Base-by-base conservation (phyloP, 1,140 invertebrate species). In the Drosophila teissieri region DNA sequence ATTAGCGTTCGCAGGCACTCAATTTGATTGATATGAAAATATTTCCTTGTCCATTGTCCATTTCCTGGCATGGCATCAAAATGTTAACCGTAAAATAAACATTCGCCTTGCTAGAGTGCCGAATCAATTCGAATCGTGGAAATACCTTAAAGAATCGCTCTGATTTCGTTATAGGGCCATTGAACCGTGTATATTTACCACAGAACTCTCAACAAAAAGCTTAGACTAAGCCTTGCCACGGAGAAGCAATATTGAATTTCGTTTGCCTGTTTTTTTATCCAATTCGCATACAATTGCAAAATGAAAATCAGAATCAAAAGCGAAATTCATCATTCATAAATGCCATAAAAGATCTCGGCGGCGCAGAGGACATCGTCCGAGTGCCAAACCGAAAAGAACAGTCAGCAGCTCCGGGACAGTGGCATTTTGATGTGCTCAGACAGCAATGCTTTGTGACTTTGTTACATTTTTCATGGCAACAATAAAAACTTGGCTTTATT, bases 381-480 rank as follows among this genome's bases (percentile, higher is more conserved):
- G 54, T 46, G 24, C 56, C 31, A 39, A 39, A 5, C 12, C 31
- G 8, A 70, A 70, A 51, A 52, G 65, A 56, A 82, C 78, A 82
- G 62, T 63, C 61, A 19, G 14, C 44, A 37, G 56, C 45, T 65
- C n/a, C 42, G 8, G 51, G 67, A 36, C 64, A 69, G 51, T 31
- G 27, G 46, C 19, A 57, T 85, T 85, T 80, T 78, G 79, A 85
- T 86, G 81, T 74, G 60, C 83, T 58, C 79, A 64, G 64, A 79
- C 69, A 67, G 62, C 82, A 86, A 86, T 88, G 79, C 79, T 83
- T 88, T 89, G 84, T 80, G 84, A 90, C 85, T 88, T 89, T 88
- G 76, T 89, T 84, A 89, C 80, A 80, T 80, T 83, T 89, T 89
- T 89, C 77, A 80, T 88, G 80, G 77, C 77, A 77, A 78, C 84